Evolutionary conservation across 2,888 invertebrate genomes (phyloP), one percentile per base, ranked within the genome.

Genomic region (Branchipolynoe longqiensis): DNA sequence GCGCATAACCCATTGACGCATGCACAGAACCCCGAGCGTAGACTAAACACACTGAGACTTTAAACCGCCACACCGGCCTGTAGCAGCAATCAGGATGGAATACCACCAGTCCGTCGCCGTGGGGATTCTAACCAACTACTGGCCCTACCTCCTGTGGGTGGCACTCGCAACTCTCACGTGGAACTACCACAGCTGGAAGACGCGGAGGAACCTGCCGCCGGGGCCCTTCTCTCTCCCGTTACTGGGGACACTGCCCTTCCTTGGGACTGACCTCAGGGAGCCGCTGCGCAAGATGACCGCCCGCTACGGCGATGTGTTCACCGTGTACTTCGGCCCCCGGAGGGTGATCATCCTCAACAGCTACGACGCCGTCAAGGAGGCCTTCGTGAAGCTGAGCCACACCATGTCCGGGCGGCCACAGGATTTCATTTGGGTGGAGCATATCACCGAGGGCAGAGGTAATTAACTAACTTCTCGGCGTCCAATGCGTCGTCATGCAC

Each of bases 361-460:
- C 36, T 84, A 84, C 33, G 84, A 84, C 22, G 69, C 56, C 48
- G 74, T 84, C 33, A 69, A 84, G 54, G 84, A 84, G 22, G 84
- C 84, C n/a, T 84, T 73, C 25, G 84, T 73, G 12, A 84, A 84
- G 36, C 14, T 28, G 0, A 40, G 31, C 8, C 48, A 73, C 6
- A 33, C 31, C 56, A 41, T 84, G 41, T 73, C 84, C 14, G 84
- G 73, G 36, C n/a, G 84, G 31, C 84, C 84, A 8, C 82, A 82
- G 36, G 56, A 82, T 33, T 78, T 78, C 48, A 48, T 78, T 48
- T 78, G 54, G 41, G 78, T 78, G 28, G 54, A 78, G 31, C 48
- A 78, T 25, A 78, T 78, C 28, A 41, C 41, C 25, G 28, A 41
- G 28, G 78, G 78, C 41, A 25, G 8, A 18, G 78, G 78, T 78